Base-by-base conservation (phyloP, 92 coral and sea anemone genomes). In the Zoanthus gigantus region DNA sequence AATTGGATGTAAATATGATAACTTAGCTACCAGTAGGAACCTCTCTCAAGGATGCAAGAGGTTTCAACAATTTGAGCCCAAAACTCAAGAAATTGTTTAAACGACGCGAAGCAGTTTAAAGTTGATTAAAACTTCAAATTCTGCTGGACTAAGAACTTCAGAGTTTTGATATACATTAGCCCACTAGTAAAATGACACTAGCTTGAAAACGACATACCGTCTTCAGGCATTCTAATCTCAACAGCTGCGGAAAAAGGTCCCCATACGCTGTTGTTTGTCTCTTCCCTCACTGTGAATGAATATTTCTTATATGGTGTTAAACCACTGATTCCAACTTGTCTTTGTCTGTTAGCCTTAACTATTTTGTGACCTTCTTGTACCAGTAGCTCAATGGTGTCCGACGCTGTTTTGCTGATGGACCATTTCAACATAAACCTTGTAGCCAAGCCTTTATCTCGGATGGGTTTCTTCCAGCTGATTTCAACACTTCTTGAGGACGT, bases 161-260 rank as follows among this genome's bases (percentile, higher is more conserved):
- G 3, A 37, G 42, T 37, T 37, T 37, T 37, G 42, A 37, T 50
- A 4, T 7, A 50, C 56, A 50, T 7, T 50, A 11, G 5, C 12
- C 12, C 9, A 11, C 56, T 11, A 7, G 9, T 50, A 50, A 0
- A 50, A 11, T 7, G 12, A 11, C 12, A 50, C 65, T 16, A 58
- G 29, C 1, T 63, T 10, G 7, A 58, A 50, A 6, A n/a, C 7
- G 48, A 28, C 92, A 13, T 91, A 95, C 98, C 92, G 86, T 95
- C 98, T 78, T 95, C 98, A 11, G 96, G 98, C 98, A 95, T 91
- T 47, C 94, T 91, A 54, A 91, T 85, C 89, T 93, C 94, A 18
- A 91, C 93, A 16, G 93, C 86, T 2, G 45, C 88, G 32, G 98
- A 95, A 77, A 89, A 91, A n/a, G 88, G 65, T 72, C 96, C 95